Evolutionary conservation across 2,888 invertebrate species (phyloP), one percentile per base, ranked within the genome.

Genomic region (Cataglyphis livida): DNA sequence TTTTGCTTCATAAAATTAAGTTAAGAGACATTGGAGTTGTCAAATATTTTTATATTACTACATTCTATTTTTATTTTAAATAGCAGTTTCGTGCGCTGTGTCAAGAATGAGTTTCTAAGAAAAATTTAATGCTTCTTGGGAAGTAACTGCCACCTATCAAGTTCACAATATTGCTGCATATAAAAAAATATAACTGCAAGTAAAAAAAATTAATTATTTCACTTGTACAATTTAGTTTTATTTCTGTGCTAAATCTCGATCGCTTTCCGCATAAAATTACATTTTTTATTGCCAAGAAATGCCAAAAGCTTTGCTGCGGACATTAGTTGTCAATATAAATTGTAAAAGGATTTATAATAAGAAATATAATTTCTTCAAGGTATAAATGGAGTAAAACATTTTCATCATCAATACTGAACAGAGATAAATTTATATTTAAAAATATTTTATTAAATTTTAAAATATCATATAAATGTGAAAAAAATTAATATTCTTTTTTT

Each of bases 81-180:
- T 59, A 61, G 44, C 12, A 2, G 32, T 18, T 48, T 18, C 1
- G 54, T 32, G 25, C 18, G n/a, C 4, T 7, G 7, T 6, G 51
- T 54, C 54, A 12, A 35, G 25, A 61, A 68, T 54, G 35, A 7
- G 9, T 38, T 70, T 79, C 44, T 35, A 18, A 44, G 78, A 71
- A 79, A 79, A 79, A 71, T 61, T 48, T 35, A 44, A 57, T 65
- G 54, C 57, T 78, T 70, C 32, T n/a, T 28, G 28, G 28, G 28
- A 28, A 28, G 44, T 79, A 28, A 28, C 25, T 79, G 78, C 18
- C 28, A 15, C 32, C 44, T 59, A 71, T 35, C 59, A 71, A 48
- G 25, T 79, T 79, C 35, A 35, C 32, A 61, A 59, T 59, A 78
- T 70, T 48, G 38, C 71, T 35, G 71, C n/a, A 41, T 71, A 44